phyloP scores from a whole-genome alignment of 2,797 vertebrate genomes.

The Buphagus erythrorhynchus region DNA sequence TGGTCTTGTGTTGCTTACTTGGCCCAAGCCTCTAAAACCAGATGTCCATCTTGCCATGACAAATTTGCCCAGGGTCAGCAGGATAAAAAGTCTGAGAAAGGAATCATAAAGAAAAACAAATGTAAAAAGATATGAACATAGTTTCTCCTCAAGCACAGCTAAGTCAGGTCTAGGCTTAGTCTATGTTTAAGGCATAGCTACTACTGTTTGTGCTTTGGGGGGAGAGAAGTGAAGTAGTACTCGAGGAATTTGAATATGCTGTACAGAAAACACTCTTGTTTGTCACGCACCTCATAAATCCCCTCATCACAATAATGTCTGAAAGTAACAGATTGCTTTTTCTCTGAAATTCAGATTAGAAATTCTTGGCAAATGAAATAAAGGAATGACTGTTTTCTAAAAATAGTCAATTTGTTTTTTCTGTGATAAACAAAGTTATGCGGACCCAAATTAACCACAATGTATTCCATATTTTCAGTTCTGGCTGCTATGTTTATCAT shows the following conservation, averaged over 20 bases:
- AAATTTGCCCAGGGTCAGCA: constrained; percentile 18
- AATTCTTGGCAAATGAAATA: constrained; percentile 22
- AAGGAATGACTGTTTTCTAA: constrained; percentile 15
- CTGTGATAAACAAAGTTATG: background rate
- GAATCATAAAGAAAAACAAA: background rate
- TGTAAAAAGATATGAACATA: background rate
- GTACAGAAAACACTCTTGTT: background rate
- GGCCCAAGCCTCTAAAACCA: background rate
- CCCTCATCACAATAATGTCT: background rate
- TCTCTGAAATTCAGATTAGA: background rate
- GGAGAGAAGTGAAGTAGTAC: background rate
- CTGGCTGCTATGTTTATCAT: background rate
- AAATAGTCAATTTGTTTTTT: background rate
- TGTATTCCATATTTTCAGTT: background rate
- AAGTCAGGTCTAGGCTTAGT: background rate
- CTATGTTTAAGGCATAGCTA: background rate
- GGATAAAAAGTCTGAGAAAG: background rate
- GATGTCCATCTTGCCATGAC: background rate
- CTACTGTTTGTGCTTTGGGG: background rate
- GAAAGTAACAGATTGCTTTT: constrained; percentile 18
- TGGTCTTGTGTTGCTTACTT: background rate
- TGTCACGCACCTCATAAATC: background rate
- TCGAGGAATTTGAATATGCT: background rate
- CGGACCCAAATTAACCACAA: background rate
- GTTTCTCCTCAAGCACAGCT: background rate